phyloP scores from a whole-genome alignment of 2,888 invertebrate genomes.

The Polymixis lichenea region DNA sequence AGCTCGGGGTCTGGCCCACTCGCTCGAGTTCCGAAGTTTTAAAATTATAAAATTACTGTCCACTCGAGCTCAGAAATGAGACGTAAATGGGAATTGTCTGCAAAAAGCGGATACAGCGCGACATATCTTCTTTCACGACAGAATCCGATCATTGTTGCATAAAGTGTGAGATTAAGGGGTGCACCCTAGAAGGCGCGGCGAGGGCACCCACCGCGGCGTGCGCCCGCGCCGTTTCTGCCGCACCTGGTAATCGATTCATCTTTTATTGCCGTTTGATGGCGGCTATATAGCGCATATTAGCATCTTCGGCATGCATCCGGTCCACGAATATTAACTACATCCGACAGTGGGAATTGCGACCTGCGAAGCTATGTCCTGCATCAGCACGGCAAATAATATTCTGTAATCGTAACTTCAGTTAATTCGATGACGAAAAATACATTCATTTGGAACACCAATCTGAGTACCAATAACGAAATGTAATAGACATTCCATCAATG shows the following conservation, averaged over 20 bases:
- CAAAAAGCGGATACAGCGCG: conserved; percentile 79
- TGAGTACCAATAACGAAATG: background rate
- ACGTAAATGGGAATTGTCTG: conserved; percentile 85
- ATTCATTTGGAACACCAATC: background rate
- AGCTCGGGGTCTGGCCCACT: conserved; percentile 78
- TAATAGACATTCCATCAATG: background rate
- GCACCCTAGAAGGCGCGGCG: conserved; percentile 73
- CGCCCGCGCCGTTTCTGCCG: conserved; percentile 56
- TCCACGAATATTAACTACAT: conserved; percentile 34
- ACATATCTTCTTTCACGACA: conserved; percentile 83
- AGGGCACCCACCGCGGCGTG: conserved; percentile 69
- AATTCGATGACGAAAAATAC: background rate
- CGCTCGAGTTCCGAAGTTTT: conserved; percentile 82
- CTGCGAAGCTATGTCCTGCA: background rate
- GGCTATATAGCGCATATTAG: conserved; percentile 74
- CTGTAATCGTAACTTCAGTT: background rate
- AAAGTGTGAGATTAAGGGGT: conserved; percentile 83
- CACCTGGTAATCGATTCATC: conserved; percentile 80
- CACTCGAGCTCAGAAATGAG: conserved; percentile 80
- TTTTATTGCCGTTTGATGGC: conserved; percentile 81
- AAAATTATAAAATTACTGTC: conserved; percentile 87
- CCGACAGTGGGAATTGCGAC: background rate
- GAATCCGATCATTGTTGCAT: conserved; percentile 83
- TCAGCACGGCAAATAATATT: background rate
- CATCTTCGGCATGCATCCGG: conserved; percentile 62